A percentile compares a stretch with the other conserved stretches of the same genome.
Evolutionary conservation across 2,113 vertebrate genomes (phyloP).

Genomic region (Noturus placidus): DNA sequence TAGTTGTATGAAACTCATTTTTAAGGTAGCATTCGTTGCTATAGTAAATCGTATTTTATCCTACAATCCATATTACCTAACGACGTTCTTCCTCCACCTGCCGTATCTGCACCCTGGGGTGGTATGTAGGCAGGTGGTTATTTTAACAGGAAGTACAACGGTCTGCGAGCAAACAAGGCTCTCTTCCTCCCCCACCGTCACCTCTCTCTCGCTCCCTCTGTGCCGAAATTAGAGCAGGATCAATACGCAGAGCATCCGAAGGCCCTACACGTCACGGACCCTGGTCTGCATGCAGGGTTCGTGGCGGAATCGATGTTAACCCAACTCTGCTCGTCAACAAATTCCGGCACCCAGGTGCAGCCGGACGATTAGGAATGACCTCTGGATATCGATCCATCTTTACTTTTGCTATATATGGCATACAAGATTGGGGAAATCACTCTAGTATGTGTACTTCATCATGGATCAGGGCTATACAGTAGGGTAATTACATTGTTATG

Average conservation of each 20-base stretch:
- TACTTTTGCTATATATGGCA: neutral
- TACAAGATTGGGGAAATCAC: neutral
- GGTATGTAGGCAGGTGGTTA: slow-evolving; percentile 5
- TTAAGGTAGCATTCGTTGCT: neutral
- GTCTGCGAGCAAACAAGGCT: neutral
- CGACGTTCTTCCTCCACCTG: neutral
- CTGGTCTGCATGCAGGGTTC: slow-evolving; percentile 9
- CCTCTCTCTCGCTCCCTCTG: neutral
- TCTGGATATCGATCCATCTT: neutral
- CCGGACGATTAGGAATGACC: neutral
- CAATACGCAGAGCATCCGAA: slow-evolving; percentile 38
- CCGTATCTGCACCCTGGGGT: slow-evolving; percentile 1
- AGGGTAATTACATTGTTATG: neutral
- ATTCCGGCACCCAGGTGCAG: neutral
- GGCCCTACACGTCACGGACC: neutral
- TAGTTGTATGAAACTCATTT: neutral
- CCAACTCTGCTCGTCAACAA: neutral
- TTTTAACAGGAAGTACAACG: slow-evolving; percentile 31
- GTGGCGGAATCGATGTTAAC: slow-evolving; percentile 13
- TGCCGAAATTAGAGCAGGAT: slow-evolving; percentile 38
- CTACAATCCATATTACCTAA: neutral
- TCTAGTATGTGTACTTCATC: neutral
- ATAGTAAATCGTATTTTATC: neutral
- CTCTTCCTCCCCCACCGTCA: slow-evolving; percentile 12
- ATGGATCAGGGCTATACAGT: neutral